Percentiles rank a stretch among this genome's conserved stretches.
These are phyloP conservation scores for Chondrilla cf. caribensis DNA, from an alignment of 37 sponge, comb jelly and placozoan genomes.

Conservation along the genomic window DNA sequence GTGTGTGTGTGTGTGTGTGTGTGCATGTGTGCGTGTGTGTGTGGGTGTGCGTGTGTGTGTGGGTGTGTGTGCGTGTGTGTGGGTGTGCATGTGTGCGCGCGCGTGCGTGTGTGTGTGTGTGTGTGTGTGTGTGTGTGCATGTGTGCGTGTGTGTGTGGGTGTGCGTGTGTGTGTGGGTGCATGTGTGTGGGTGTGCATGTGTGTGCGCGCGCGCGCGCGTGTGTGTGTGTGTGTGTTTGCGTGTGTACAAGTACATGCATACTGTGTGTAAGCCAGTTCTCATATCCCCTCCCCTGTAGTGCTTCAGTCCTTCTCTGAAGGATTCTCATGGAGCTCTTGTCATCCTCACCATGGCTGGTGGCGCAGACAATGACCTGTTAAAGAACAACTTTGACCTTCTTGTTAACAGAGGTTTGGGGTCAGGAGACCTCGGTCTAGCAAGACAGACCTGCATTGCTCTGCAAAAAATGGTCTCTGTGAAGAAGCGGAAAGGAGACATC, in stretches of 20 bases:
- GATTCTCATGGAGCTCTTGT: conserved; percentile 26
- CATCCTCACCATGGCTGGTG: conserved; percentile 47
- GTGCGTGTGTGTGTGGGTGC: no score
- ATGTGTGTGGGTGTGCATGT: no score
- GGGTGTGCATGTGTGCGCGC: no score
- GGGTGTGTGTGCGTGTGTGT: no score
- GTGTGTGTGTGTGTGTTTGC: not conserved
- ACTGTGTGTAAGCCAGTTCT: not conserved
- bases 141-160: not conserved
- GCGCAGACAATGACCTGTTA: conserved; percentile 20
- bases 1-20: no score
- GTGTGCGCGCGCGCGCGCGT: no score
- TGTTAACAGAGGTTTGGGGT: conserved; percentile 17
- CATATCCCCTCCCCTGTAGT: not conserved
- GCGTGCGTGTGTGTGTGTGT: no score
- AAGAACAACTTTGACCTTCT: conserved; percentile 34
- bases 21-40: no score
- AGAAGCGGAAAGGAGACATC: conserved; percentile 1
- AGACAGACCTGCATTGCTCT: conserved; percentile 54
- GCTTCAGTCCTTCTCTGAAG: not conserved
- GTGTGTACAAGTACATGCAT: not conserved
- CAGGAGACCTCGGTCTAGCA: conserved; percentile 46
- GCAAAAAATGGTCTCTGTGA: conserved; percentile 26
- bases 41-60: no score
- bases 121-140: not conserved